These are phyloP conservation scores for Crypturellus tataupa DNA, from an alignment of 2,797 vertebrate genomes.

Conservation along the genomic window DNA sequence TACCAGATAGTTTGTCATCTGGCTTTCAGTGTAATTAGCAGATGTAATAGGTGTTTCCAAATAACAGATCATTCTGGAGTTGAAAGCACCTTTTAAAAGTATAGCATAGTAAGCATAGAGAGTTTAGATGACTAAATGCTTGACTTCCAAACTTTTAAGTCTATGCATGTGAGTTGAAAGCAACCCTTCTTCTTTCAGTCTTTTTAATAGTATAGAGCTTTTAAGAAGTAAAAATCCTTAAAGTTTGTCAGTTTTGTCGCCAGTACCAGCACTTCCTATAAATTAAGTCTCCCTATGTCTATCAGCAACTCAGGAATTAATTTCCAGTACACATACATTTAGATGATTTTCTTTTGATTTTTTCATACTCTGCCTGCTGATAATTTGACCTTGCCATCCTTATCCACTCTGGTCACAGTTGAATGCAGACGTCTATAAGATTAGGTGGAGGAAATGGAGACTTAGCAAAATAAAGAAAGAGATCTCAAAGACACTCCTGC, in stretches of 20 bases:
- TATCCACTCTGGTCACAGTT: slow-evolving; percentile 68
- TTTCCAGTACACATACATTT: slow-evolving; percentile 3
- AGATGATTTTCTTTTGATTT: slow-evolving; percentile 47
- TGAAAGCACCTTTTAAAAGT: not conserved
- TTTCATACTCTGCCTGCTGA: slow-evolving; percentile 41
- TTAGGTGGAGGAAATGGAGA: slow-evolving; percentile 73
- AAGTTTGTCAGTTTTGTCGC: not conserved
- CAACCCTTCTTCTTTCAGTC: not conserved
- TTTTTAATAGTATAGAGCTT: not conserved
- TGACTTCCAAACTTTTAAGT: not conserved
- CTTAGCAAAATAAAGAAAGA: slow-evolving; percentile 61
- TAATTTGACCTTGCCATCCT: slow-evolving; percentile 64
- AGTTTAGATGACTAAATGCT: not conserved
- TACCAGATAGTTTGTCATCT: not conserved
- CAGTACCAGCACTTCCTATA: not conserved
- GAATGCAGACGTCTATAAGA: slow-evolving; percentile 70
- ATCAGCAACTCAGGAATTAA: slow-evolving; percentile 31
- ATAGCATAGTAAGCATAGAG: not conserved
- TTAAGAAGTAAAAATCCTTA: not conserved
- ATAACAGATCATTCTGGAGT: not conserved
- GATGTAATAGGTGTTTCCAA: not conserved
- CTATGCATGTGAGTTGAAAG: not conserved
- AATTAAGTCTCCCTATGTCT: not conserved
- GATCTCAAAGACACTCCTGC: slow-evolving; percentile 16
- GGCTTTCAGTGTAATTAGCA: not conserved